A percentile compares a stretch with the other conserved stretches of the same genome.
phyloP scores from a whole-genome alignment of 2,113 vertebrate species.

The Coregonus clupeaformis region DNA sequence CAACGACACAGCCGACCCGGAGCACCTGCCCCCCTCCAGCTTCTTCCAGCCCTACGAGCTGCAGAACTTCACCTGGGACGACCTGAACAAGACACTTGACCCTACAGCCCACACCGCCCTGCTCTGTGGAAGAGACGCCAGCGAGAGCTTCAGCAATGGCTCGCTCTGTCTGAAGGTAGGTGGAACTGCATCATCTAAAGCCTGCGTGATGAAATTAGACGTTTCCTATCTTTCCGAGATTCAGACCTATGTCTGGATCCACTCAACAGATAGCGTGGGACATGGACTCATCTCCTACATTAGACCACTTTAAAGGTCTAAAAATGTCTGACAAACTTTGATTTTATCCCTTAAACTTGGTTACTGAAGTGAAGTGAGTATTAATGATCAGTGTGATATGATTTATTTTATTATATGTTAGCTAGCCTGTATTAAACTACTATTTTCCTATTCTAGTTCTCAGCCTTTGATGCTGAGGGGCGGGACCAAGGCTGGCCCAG shows the following conservation, averaged over 20 bases:
- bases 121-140: conserved; percentile 39
- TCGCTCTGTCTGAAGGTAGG: conserved; percentile 49
- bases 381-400: too few relatives aligned
- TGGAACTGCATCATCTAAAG: background rate
- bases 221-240: too few relatives aligned
- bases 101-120: conserved; percentile 72
- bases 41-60: conserved; percentile 63
- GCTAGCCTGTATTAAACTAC: too few relatives aligned
- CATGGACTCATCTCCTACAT: too few relatives aligned
- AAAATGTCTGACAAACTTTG: too few relatives aligned
- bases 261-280: too few relatives aligned
- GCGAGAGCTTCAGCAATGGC: conserved; percentile 45
- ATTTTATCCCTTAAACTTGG: too few relatives aligned
- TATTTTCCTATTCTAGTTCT: conserved; percentile 70
- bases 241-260: too few relatives aligned
- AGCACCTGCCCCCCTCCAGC: conserved; percentile 7
- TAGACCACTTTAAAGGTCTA: too few relatives aligned
- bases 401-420: too few relatives aligned
- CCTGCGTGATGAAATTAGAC: too few relatives aligned
- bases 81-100: conserved; percentile 2
- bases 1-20: conserved; percentile 36
- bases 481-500: conserved; percentile 72
- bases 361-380: too few relatives aligned
- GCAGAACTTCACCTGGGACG: conserved; percentile 6
- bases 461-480: conserved; percentile 70